phyloP scores from a whole-genome alignment of 2,113 vertebrate genomes.

The Cairina moschata region DNA sequence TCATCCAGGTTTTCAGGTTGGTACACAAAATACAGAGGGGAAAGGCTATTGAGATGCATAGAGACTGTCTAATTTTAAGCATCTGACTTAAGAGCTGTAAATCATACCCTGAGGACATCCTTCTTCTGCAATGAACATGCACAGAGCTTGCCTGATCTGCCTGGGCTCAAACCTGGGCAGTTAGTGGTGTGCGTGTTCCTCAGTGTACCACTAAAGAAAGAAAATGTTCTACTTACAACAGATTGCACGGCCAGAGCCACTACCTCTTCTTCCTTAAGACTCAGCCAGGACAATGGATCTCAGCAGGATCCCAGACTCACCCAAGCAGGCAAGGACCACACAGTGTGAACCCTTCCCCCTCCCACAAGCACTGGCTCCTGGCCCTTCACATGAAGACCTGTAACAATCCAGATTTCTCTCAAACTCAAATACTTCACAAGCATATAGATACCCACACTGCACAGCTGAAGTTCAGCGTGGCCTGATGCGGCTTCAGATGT shows the following conservation, averaged over 20 bases:
- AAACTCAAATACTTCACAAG: not conserved
- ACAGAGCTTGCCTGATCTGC: constrained; percentile 38
- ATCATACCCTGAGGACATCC: constrained; percentile 11
- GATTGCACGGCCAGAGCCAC: not conserved
- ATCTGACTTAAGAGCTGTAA: not conserved
- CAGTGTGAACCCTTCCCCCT: not conserved
- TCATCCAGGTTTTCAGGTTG: constrained; percentile 40
- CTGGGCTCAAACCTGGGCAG: not conserved
- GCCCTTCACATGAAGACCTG: not conserved
- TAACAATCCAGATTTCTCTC: not conserved
- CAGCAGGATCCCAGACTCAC: not conserved
- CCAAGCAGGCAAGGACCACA: not conserved
- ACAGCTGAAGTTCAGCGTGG: not conserved
- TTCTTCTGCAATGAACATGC: not conserved
- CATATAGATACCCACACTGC: not conserved
- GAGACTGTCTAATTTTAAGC: constrained; percentile 28
- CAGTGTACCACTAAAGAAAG: not conserved
- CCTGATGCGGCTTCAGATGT: not conserved
- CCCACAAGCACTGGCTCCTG: not conserved
- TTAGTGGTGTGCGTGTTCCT: not conserved
- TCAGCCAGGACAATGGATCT: not conserved
- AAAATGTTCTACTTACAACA: not conserved
- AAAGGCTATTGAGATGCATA: not conserved
- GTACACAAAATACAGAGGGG: constrained; percentile 23
- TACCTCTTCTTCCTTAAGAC: not conserved